Evolutionary conservation across 2,888 invertebrate genomes (phyloP), one percentile per base, ranked within the genome.

Genomic region (Adineta ricciae): DNA sequence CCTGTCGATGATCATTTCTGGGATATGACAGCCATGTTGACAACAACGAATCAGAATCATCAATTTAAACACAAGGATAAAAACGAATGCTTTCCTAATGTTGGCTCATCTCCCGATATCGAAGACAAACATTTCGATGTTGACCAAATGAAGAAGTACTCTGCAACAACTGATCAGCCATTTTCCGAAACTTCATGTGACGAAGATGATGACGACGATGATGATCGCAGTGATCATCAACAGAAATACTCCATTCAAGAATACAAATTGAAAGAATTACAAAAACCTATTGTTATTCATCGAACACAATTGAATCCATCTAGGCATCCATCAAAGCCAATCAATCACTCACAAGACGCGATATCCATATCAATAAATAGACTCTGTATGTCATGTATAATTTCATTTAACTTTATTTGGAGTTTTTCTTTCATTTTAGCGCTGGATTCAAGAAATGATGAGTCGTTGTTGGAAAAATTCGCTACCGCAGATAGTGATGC

Each of bases 1-100:
- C 85, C 85, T 11, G 85, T 85, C n/a, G 84, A 85, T 56, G 56
- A 85, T 54, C 32, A 85, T 78, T 41, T 54, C 36, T 56, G 54
- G 46, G 84, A 85, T 56, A 56, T 83, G 46, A 8, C 46, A 46
- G 11, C 46, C 5, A 46, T 46, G 11, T 8, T 11, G 11, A 46
- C 46, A 54, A 83, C 54, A 16, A 41, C 54, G 9, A n/a, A 46
- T 7, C 49, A 78, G 21, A 64, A 38, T 85, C 49, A 46, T 50
- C 32, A 41, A 73, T 56, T 73, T 49, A 41, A 38, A 50, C 3
- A 27, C 5, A 46, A 5, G 5, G 52, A 50, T 36, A 56, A 36
- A 16, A 83, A 49, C 14, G 49, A 83, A 83, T 36, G 83, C 32
- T 85, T 85, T 85, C 85, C 85, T 27, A 84, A 85, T 82, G 85